A percentile compares a stretch with the other conserved stretches of the same genome.
Conservation (phyloP, 2,113 vertebrate genomes). For the Pongo abelii region DNA sequence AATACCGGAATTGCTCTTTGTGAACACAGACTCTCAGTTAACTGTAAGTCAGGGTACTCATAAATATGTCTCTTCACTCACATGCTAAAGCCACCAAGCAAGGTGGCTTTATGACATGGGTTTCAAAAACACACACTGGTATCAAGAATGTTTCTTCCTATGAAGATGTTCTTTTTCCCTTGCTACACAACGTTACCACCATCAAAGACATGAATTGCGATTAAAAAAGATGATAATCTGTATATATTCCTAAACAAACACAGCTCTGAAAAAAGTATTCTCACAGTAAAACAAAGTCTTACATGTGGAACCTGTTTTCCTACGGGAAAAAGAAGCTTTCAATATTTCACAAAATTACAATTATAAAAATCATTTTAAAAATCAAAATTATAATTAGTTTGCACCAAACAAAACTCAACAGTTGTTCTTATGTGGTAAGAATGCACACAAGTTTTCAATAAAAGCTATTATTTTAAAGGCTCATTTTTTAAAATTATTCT, state of each 20-base stretch:
- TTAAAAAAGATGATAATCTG: neutral
- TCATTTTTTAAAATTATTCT: neutral
- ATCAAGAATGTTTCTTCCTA: neutral
- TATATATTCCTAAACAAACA: conserved; percentile 5
- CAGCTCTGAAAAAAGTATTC: neutral
- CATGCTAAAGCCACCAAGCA: neutral
- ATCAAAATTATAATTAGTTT: neutral
- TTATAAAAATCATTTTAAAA: neutral
- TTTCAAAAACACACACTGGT: no score
- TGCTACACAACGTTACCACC: neutral
- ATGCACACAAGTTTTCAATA: neutral
- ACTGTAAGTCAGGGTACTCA: neutral
- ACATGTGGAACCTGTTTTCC: neutral
- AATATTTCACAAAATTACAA: neutral
- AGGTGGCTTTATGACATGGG: neutral
- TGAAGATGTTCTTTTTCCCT: neutral
- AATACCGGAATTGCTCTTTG: neutral
- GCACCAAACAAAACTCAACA: neutral
- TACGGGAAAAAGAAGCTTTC: neutral
- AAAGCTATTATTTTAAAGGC: neutral
- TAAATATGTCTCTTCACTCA: neutral
- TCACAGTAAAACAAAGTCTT: neutral
- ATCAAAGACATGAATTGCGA: neutral
- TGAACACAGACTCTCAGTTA: neutral
- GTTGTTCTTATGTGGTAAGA: neutral